Conservation (phyloP, 2,113 vertebrate species). For the Apodemus sylvaticus region DNA sequence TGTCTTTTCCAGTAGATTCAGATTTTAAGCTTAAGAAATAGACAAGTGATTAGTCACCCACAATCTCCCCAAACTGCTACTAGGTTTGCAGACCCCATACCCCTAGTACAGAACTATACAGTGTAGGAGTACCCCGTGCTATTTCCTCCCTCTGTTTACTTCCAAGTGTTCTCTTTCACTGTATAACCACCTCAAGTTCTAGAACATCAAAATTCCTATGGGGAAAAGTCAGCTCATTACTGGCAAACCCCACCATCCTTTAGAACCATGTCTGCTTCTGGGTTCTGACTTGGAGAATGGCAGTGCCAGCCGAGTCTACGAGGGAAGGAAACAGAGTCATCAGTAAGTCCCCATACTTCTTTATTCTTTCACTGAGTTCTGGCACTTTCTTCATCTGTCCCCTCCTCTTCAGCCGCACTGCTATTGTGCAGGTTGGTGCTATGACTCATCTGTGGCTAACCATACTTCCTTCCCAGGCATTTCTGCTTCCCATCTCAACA, state of each 20-base stretch:
- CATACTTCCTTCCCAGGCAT: background rate
- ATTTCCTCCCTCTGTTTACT: background rate
- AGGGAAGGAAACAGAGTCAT: conserved; percentile 11
- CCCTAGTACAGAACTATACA: background rate
- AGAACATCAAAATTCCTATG: background rate
- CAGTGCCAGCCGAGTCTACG: background rate
- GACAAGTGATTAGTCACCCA: conserved; percentile 64
- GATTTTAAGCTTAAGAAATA: conserved; percentile 74
- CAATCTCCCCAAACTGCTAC: conserved; percentile 19
- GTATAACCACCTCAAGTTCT: background rate
- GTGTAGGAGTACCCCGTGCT: background rate
- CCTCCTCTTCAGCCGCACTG: background rate
- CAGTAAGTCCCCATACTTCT: background rate
- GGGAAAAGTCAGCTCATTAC: background rate
- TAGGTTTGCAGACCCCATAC: background rate
- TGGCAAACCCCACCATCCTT: background rate
- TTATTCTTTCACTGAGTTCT: background rate
- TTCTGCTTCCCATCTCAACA: background rate
- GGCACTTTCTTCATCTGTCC: background rate
- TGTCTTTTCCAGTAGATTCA: conserved; percentile 59
- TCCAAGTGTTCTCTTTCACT: background rate
- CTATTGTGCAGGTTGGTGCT: background rate
- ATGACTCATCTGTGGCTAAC: background rate
- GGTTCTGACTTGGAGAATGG: background rate
- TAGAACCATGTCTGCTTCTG: background rate